These are phyloP conservation scores for Psammodynastes pulverulentus DNA, from an alignment of 2,113 vertebrate species.

Conservation along the genomic window DNA sequence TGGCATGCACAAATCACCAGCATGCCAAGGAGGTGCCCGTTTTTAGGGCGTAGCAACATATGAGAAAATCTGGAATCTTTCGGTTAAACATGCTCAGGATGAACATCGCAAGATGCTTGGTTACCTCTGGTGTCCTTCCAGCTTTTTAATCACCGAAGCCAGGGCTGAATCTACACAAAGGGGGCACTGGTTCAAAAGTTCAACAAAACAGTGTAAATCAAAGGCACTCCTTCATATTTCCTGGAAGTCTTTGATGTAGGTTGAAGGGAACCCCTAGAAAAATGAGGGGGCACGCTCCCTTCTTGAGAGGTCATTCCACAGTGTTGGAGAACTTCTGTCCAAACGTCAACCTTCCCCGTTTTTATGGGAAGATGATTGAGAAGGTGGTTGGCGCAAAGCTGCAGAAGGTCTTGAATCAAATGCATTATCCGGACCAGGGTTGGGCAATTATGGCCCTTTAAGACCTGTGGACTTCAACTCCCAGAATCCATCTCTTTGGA, in stretches of 20 bases:
- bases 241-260: background rate
- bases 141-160: background rate
- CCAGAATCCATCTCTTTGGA: background rate
- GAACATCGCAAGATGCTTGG: background rate
- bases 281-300: background rate
- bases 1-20: background rate
- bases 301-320: background rate
- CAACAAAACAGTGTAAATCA: background rate
- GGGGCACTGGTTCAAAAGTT: background rate
- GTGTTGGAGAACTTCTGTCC: background rate
- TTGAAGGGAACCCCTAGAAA: background rate
- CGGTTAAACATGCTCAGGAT: background rate
- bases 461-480: background rate
- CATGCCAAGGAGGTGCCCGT: background rate
- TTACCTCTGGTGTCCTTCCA: background rate
- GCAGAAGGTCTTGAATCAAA: background rate
- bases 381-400: background rate
- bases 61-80: background rate
- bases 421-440: background rate
- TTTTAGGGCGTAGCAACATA: no score
- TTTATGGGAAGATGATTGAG: background rate
- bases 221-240: background rate
- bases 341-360: background rate
- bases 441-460: background rate
- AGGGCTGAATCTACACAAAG: background rate